Evolutionary conservation across 2,113 vertebrate species (phyloP).

Genomic region (Micromys minutus): DNA sequence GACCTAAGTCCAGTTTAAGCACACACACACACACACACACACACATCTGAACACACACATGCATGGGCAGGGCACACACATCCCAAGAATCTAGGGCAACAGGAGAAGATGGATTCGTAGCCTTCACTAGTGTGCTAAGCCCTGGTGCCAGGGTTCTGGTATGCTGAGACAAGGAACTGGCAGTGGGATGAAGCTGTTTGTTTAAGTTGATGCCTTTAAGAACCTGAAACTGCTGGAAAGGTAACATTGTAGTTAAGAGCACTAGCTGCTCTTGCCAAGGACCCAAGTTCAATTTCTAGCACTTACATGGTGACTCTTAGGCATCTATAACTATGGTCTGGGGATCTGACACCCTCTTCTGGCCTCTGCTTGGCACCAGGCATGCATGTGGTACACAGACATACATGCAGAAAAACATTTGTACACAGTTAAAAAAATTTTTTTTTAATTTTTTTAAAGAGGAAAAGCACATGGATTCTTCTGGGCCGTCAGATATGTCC

Average conservation of each 20-base stretch:
- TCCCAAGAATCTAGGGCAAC: not conserved
- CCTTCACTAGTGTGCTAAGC: not conserved
- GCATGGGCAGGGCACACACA: not conserved
- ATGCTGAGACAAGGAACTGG: not conserved
- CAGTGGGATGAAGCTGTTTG: not conserved
- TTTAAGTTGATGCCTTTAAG: not conserved
- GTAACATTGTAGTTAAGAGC: not conserved
- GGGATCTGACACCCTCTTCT: not conserved
- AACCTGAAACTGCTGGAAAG: not conserved
- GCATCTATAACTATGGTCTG: too few species aligned
- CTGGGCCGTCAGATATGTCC: not conserved
- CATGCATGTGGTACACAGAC: not conserved
- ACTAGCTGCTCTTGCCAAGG: not conserved
- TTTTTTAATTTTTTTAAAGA: not conserved
- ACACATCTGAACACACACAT: not conserved
- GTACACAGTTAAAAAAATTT: not conserved
- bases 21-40: not conserved
- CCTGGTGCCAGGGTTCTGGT: not conserved
- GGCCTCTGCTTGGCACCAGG: not conserved
- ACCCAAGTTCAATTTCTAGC: not conserved
- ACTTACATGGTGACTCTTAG: too few species aligned
- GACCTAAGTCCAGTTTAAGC: not conserved
- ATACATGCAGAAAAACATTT: not conserved
- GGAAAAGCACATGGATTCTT: not conserved
- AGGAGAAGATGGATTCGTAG: constrained; percentile 25